Evolutionary conservation across 1,140 invertebrate genomes (phyloP), one percentile per base, ranked within the genome.

Genomic region (Drosophila saltans): DNA sequence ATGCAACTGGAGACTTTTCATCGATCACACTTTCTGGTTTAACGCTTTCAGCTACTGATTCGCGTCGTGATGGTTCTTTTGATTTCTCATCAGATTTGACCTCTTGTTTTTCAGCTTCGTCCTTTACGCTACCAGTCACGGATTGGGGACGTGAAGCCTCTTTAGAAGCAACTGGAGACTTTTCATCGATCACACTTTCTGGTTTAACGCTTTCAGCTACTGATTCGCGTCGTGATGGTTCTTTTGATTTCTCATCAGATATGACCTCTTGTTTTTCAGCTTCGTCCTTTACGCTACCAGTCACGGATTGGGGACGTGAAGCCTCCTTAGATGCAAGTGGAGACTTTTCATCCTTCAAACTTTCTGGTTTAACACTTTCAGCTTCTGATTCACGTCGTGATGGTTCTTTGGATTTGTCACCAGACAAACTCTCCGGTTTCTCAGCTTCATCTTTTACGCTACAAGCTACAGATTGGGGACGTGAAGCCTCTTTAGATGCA

Each of bases 401-500:
- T 30, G 28, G 28, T 30, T 30, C 28, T 30, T 45, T 67, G 28
- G 69, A 70, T 24, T 43, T 61, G 6, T 68, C 65, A 24, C 63
- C 64, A n/a, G 28, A 2, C 3, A 3, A 2, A 3, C 2, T 30
- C 28, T 30, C 28, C n/a, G 63, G 9, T 10, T 75, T 72, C 11
- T 66, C 67, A 0, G n/a, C 21, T 6, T 71, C 80, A 26, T 69
- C 69, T 30, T 40, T 68, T 71, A 63, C 16, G 24, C 40, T 66
- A 1, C 61, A 67, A 5, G 26, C 70, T 2, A 39, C 66, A 3
- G 78, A 81, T 40, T 41, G 56, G 6, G 70, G 72, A 33, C 69
- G 65, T 1, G 77, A 66, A 9, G 68, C 45, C 10, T 80, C 76
- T 45, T 76, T 77, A 3, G 78, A 65, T 2, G 60, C 48, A n/a